phyloP scores from a whole-genome alignment of 2,113 vertebrate genomes.

The Forbesichthys papilliferus region DNA sequence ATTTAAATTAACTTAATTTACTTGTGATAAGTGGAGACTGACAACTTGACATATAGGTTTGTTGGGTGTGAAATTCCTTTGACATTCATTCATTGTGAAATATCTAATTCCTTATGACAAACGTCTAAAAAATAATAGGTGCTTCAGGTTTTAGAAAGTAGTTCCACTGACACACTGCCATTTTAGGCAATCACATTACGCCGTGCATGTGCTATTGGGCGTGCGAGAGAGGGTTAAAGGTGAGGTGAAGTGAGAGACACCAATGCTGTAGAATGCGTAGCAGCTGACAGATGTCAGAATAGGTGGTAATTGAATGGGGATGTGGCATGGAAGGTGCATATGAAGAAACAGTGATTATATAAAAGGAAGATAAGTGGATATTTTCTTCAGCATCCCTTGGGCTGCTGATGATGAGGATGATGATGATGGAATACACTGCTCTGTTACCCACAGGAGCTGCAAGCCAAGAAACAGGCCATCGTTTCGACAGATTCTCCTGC shows the following conservation, averaged over 20 bases:
- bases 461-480: slow-evolving; percentile 94
- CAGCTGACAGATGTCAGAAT: not conserved
- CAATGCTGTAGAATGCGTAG: no score
- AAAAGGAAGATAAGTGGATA: not conserved
- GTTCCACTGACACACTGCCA: no score
- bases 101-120: no score
- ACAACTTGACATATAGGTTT: no score
- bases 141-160: no score
- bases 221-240: not conserved
- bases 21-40: no score
- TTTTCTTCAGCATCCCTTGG: not conserved
- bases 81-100: no score
- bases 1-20: no score
- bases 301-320: not conserved
- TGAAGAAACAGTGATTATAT: not conserved
- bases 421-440: slow-evolving; percentile 13
- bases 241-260: slow-evolving; percentile 3
- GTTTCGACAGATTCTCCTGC: slow-evolving; percentile 94
- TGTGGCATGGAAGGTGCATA: not conserved
- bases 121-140: no score
- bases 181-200: no score
- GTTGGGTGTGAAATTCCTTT: no score
- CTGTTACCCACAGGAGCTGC: slow-evolving; percentile 83
- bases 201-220: no score
- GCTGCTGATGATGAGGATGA: slow-evolving; percentile 23